These are phyloP conservation scores for Pyrgus malvae DNA, from an alignment of 2,888 invertebrate species.

Conservation along the genomic window DNA sequence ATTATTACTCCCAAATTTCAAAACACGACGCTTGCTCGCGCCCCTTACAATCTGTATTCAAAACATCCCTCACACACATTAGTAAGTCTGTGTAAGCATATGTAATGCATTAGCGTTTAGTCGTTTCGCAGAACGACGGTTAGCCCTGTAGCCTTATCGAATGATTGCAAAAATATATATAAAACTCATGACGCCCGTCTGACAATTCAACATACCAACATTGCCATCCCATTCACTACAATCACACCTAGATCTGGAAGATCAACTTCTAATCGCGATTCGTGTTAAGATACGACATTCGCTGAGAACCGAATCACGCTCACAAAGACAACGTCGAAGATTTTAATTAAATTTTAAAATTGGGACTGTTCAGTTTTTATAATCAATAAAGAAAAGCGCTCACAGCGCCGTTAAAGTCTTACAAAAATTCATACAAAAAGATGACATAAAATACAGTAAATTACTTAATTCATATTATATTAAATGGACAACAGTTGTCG, in stretches of 20 bases:
- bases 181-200: conserved; percentile 34
- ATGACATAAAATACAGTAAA: conserved; percentile 14
- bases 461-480: neutral
- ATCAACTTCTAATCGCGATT: neutral
- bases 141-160: conserved; percentile 18
- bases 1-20: neutral
- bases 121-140: neutral
- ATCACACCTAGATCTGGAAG: neutral
- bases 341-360: neutral
- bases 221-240: neutral
- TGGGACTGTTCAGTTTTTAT: neutral
- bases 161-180: conserved; percentile 33
- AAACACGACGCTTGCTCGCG: neutral
- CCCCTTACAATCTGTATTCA: neutral
- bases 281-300: neutral
- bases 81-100: conserved; percentile 9
- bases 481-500: neutral
- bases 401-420: conserved; percentile 4
- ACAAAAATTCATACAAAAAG: conserved; percentile 15
- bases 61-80: conserved; percentile 4
- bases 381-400: conserved; percentile 1
- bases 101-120: neutral
- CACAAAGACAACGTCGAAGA: conserved; percentile 1
- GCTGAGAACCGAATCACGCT: conserved; percentile 11
- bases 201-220: conserved; percentile 20